Base-by-base conservation (phyloP, 2,797 vertebrate genomes). In the Molossus alvarezi region DNA sequence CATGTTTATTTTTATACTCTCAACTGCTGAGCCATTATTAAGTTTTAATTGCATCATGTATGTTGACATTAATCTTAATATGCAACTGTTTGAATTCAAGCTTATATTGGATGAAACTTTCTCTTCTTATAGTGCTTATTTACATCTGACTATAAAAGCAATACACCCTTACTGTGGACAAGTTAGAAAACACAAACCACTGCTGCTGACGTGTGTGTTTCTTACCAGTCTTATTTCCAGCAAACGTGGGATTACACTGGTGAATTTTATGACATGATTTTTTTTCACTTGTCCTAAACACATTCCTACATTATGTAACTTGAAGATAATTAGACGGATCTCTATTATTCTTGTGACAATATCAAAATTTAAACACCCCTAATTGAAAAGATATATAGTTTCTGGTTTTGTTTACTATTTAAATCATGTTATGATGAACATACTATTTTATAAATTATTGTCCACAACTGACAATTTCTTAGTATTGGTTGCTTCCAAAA, bases 61-160 rank as follows among this genome's bases (percentile, higher is more conserved):
- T 71, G 95, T 95, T 96, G 82, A 90, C 77, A 88, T 85, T 96
- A 91, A 92, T 93, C 96, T 97, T 95, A 96, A 96, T 88, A 85
- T 82, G 62, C 33, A 95, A 41, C 83, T 57, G 33, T 96, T 94
- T 92, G 88, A 95, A 88, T 92, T 90, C 77, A 93, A 95, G 62
- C 73, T 69, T 65, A 10, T 60, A 79, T 94, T 96, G 69, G 25
- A 71, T 86, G 64, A 45, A 64, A 85, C 57, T 90, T 90, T 95
- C 96, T 96, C 94, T 96, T 88, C 85, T 88, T 64, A 45, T 33
- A 58, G 9, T 94, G n/a, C 33, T 96, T 96, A 92, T 95, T 96
- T 82, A n/a, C 82, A 76, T 65, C 29, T 93, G 33, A 65, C 48
- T 88, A 55, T 84, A 83, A 94, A 97, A 94, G 64, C 45, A 95